Evolutionary conservation across 2,797 vertebrate species (phyloP), one percentile per base, ranked within the genome.

Genomic region (Falco novaeseelandiae): DNA sequence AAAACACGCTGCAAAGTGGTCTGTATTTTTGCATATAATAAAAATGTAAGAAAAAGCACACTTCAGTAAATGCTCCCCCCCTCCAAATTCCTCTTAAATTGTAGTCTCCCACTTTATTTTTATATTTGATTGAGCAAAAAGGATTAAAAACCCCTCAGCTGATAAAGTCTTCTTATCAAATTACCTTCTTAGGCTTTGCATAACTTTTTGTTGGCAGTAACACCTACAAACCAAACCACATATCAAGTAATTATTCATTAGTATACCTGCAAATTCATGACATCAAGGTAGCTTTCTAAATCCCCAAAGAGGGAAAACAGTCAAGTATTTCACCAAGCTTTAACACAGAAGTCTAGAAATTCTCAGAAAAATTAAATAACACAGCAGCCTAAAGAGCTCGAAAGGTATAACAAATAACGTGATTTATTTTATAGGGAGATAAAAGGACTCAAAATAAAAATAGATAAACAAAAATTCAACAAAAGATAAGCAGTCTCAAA

Each of bases 201-300:
- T 93, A 85, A 90, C 90, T 89, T 96, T 97, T 96, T 96, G 94
- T 91, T 95, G 94, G 78, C 90, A 95, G 93, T 94, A 96, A 95
- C 69, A 96, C 94, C 92, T 95, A 95, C 87, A 95, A 97, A 96
- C 87, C 95, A 97, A 97, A 93, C 92, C 92, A 97, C 87, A 95
- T 21, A 94, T 94, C 73, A 95, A 94, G 92, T 74, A 89, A 91
- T 90, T 96, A 96, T 94, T 90, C 76, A 51, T 74, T 90, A 95
- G 93, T 59, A 89, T 94, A 97, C 94, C 91, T 90, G 88, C 36
- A 65, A 85, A 93, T 76, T 94, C 89, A 92, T 77, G 87, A 94
- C 62, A 80, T 94, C 83, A 84, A 93, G 52, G 87, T 58, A 92
- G 38, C 55, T 96, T 96, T 93, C 80, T 95, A 96, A 92, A 91